These are phyloP conservation scores for Aporophyla nigra DNA, from an alignment of 2,888 invertebrate genomes.

Conservation along the genomic window DNA sequence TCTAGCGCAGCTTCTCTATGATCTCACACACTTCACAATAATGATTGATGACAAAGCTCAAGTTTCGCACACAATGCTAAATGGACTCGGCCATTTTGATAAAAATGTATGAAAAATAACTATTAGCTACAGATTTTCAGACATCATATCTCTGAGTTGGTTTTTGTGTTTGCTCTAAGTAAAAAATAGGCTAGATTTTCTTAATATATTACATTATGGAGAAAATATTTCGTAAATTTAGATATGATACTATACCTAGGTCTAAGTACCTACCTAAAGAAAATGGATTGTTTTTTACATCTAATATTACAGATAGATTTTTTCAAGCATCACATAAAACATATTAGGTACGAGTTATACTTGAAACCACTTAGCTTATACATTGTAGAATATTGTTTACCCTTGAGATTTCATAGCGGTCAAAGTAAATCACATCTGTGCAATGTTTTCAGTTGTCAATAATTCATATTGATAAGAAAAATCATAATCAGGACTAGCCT, in stretches of 20 bases:
- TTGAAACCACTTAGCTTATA: slow-evolving; percentile 14
- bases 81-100: slow-evolving; percentile 30
- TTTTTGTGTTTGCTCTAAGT: slow-evolving; percentile 25
- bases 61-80: slow-evolving; percentile 41
- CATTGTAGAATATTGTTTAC: background rate
- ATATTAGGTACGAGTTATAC: background rate
- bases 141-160: slow-evolving; percentile 4
- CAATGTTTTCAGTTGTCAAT: background rate
- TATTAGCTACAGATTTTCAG: background rate
- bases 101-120: slow-evolving; percentile 29
- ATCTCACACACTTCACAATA: slow-evolving; percentile 26
- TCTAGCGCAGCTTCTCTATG: background rate
- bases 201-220: slow-evolving; percentile 26
- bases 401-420: background rate
- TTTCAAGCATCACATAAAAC: slow-evolving; percentile 12
- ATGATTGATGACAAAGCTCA: slow-evolving; percentile 53
- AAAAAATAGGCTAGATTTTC: slow-evolving; percentile 15
- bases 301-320: background rate
- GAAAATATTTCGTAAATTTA: slow-evolving; percentile 18
- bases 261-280: background rate
- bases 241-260: slow-evolving; percentile 4
- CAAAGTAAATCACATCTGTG: background rate
- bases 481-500: background rate
- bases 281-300: slow-evolving; percentile 8
- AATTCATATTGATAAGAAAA: background rate